A percentile compares a stretch with the other conserved stretches of the same genome.
These are phyloP conservation scores for Phyllostomus hastatus DNA, from an alignment of 2,113 vertebrate species.

Conservation along the genomic window DNA sequence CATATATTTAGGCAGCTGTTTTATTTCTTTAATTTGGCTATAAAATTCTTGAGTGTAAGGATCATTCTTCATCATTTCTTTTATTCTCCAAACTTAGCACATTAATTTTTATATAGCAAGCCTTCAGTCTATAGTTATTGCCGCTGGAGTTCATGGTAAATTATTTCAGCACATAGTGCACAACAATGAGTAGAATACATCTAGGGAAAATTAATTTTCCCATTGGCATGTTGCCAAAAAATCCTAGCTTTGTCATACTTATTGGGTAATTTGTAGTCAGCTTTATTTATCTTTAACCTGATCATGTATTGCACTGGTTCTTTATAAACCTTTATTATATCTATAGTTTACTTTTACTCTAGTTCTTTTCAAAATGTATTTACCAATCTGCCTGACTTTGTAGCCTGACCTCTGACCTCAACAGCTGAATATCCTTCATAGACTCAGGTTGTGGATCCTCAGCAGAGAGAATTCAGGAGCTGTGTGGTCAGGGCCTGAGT, in stretches of 20 bases:
- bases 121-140: background rate
- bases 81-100: background rate
- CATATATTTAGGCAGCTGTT: background rate
- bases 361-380: background rate
- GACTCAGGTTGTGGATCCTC: background rate
- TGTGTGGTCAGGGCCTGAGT: background rate
- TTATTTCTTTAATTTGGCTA: conserved; percentile 1
- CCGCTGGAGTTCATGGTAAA: background rate
- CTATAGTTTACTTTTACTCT: background rate
- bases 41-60: background rate
- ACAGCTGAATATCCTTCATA: background rate
- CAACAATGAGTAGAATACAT: background rate
- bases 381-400: background rate
- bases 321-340: background rate
- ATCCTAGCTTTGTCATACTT: background rate
- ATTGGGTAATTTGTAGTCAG: background rate
- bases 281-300: background rate
- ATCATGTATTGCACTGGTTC: background rate
- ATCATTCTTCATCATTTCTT: background rate
- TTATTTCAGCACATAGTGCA: background rate
- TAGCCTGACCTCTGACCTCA: background rate
- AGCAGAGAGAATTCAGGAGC: background rate
- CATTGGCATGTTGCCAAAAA: background rate
- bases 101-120: background rate
- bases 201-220: background rate